Conservation (phyloP, 2,113 vertebrate species). For the Sceloporus tristichus region DNA sequence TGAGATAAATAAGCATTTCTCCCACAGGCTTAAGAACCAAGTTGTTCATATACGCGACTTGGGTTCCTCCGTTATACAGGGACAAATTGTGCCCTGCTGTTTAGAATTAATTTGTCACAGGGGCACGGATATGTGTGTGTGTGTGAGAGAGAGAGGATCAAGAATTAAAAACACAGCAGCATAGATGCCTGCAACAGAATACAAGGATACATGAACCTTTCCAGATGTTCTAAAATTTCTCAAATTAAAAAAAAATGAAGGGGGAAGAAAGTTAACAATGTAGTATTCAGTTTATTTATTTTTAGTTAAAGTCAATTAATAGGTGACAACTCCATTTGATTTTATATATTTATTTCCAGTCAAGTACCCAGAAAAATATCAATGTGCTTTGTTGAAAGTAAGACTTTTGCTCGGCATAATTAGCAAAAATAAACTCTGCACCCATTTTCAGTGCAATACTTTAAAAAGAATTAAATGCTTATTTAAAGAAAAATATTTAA, state of each 20-base stretch:
- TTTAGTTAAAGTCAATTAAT: neutral
- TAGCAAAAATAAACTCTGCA: neutral
- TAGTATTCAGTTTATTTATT: conserved; percentile 37
- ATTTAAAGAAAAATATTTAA: too few species aligned
- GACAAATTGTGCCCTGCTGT: conserved; percentile 23
- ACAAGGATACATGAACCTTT: neutral
- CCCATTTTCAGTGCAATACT: neutral
- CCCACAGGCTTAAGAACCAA: conserved; percentile 31
- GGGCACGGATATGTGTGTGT: neutral
- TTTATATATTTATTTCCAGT: neutral
- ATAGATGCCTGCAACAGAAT: neutral
- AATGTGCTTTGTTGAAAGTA: neutral
- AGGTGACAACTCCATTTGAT: neutral
- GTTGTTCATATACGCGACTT: conserved; percentile 39
- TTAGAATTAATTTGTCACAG: conserved; percentile 46
- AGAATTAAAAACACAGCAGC: neutral
- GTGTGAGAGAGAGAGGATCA: neutral
- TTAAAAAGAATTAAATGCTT: too few species aligned
- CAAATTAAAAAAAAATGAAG: neutral
- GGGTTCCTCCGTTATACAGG: conserved; percentile 2
- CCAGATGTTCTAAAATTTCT: conserved; percentile 2
- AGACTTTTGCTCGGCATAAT: neutral
- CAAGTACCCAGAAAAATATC: neutral
- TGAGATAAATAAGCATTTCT: conserved; percentile 56
- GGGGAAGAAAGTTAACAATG: conserved; percentile 44